phyloP scores from a whole-genome alignment of 2,888 invertebrate genomes.

The Acanthosepion esculentum region DNA sequence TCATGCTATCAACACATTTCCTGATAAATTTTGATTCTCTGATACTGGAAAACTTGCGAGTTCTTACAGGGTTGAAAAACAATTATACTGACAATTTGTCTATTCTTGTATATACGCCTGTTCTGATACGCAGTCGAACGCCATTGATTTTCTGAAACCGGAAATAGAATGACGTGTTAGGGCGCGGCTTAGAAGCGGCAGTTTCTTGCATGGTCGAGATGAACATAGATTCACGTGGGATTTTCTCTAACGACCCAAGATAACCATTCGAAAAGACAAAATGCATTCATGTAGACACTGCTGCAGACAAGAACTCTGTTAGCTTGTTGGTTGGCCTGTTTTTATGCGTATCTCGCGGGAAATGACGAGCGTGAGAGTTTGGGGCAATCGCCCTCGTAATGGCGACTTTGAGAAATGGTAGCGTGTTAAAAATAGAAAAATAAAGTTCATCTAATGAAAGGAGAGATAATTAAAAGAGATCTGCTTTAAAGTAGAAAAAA shows the following conservation, averaged over 20 bases:
- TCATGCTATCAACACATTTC: neutral
- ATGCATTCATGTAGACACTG: neutral
- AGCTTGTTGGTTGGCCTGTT: neutral
- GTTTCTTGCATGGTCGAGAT: slow-evolving; percentile 16
- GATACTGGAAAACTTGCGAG: neutral
- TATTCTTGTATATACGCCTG: neutral
- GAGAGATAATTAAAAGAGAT: neutral
- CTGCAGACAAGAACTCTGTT: neutral
- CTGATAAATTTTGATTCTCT: neutral
- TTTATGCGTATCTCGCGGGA: neutral
- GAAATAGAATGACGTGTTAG: neutral
- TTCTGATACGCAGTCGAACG: neutral
- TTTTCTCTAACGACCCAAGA: neutral
- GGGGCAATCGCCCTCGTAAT: neutral
- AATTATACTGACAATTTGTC: neutral
- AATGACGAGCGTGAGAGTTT: neutral
- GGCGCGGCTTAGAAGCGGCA: neutral
- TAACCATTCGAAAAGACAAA: neutral
- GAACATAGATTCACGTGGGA: neutral
- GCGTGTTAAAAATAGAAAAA: neutral
- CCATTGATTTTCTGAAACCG: neutral
- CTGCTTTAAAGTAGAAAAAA: too few relatives aligned
- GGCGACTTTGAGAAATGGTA: neutral
- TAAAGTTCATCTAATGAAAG: neutral
- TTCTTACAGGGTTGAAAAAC: neutral